Conservation (phyloP, 2,113 vertebrate genomes). For the Lepus americanus region DNA sequence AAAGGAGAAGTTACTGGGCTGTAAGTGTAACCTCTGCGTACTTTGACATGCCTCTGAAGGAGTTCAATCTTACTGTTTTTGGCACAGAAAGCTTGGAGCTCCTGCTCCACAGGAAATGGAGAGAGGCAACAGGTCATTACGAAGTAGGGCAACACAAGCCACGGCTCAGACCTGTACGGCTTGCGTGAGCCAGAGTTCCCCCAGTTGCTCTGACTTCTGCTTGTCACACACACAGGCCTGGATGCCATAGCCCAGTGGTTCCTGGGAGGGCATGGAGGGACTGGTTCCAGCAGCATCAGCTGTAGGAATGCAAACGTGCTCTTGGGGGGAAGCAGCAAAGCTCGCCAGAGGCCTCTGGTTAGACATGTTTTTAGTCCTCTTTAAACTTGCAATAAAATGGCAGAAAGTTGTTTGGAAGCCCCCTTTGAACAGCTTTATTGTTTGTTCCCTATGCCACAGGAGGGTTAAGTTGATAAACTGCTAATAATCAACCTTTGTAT, state of each 20-base stretch:
- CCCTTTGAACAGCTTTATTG: constrained; percentile 75
- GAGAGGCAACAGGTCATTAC: background rate
- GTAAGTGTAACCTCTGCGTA: background rate
- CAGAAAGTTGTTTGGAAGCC: constrained; percentile 71
- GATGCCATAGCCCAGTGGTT: background rate
- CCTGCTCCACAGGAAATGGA: background rate
- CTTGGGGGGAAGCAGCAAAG: constrained; percentile 31
- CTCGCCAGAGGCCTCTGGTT: constrained; percentile 50
- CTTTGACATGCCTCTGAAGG: background rate
- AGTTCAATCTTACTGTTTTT: background rate
- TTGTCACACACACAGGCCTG: constrained; percentile 45
- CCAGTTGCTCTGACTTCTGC: constrained; percentile 2
- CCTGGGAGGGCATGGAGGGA: background rate
- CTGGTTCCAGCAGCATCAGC: constrained; percentile 79
- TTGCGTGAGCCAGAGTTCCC: background rate
- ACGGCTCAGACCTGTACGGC: background rate
- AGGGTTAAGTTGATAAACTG: constrained; percentile 83
- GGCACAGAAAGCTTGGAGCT: background rate
- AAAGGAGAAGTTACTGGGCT: background rate
- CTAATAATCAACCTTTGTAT: constrained; percentile 85
- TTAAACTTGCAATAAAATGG: constrained; percentile 82
- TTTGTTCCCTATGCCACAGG: constrained; percentile 73
- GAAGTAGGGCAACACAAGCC: background rate
- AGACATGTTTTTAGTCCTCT: constrained; percentile 69
- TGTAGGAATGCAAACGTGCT: constrained; percentile 62